These are phyloP conservation scores for Adelges cooleyi DNA, from an alignment of 1,140 invertebrate species.

Conservation along the genomic window DNA sequence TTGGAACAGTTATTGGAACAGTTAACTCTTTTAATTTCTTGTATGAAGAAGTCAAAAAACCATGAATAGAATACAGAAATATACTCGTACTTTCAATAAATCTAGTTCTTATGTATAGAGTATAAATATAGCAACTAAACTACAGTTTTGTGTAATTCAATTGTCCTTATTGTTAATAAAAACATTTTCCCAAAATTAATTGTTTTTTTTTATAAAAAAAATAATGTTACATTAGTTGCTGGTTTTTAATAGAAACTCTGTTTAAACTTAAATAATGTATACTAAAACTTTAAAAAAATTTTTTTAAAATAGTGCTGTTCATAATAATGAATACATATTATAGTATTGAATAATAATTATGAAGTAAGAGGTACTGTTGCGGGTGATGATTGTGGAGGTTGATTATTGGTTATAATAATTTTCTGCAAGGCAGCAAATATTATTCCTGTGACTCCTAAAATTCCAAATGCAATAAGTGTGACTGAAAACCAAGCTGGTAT, in stretches of 20 bases:
- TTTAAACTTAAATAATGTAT: no score
- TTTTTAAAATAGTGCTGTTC: no score
- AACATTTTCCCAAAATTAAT: no score
- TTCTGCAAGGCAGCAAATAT: constrained; percentile 20
- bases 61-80: not conserved
- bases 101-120: no score
- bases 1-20: not conserved
- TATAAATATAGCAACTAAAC: no score
- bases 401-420: constrained; percentile 23
- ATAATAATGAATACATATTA: no score
- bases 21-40: constrained; percentile 7
- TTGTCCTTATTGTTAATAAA: no score
- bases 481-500: constrained; percentile 27
- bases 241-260: no score
- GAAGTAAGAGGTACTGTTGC: constrained; percentile 3
- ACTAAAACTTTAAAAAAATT: no score
- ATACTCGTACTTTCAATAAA: no score
- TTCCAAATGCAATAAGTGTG: constrained; percentile 7
- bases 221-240: constrained; percentile 13
- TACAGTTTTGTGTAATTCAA: no score
- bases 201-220: constrained; percentile 3
- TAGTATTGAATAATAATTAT: not conserved
- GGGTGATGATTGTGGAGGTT: constrained; percentile 7
- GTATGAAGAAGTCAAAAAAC: constrained; percentile 18
- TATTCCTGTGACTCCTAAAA: constrained; percentile 17